phyloP scores from a whole-genome alignment of 2,113 vertebrate genomes.

The Struthidea cinerea region DNA sequence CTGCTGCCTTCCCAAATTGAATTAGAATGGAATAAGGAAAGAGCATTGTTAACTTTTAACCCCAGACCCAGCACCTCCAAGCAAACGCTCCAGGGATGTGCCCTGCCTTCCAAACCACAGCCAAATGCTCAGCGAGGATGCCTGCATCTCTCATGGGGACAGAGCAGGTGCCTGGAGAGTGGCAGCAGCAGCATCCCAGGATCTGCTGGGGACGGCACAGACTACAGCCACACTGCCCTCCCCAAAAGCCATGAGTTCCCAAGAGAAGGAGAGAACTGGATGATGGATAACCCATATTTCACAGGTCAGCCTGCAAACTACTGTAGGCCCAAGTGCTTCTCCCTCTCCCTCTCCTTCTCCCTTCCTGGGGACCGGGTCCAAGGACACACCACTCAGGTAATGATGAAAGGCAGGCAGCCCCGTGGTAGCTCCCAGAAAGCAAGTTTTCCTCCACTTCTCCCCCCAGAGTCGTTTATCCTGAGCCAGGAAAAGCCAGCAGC shows the following conservation, averaged over 20 bases:
- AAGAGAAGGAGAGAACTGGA: background rate
- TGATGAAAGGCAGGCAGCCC: background rate
- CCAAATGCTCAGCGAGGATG: accelerated
- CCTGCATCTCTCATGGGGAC: background rate
- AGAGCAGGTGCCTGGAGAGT: background rate
- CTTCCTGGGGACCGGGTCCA: background rate
- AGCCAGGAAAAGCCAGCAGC: background rate
- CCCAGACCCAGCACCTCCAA: background rate
- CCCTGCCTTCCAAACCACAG: background rate
- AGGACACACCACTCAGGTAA: background rate
- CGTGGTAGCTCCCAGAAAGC: background rate
- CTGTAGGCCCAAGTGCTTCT: accelerated
- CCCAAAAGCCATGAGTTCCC: background rate
- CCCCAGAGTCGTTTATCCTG: background rate
- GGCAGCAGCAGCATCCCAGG: background rate
- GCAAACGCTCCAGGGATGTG: background rate
- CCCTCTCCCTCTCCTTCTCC: background rate
- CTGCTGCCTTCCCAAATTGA: conserved; percentile 34
- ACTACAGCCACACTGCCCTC: background rate
- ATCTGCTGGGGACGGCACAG: background rate
- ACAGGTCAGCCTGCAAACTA: background rate
- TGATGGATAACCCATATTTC: background rate
- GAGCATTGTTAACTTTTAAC: conserved; percentile 1
- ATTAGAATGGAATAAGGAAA: conserved; percentile 9
- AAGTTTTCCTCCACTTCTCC: background rate